A percentile compares a stretch with the other conserved stretches of the same genome.
Evolutionary conservation across 2,113 vertebrate genomes (phyloP).

Genomic region (Clarias macrocephalus): DNA sequence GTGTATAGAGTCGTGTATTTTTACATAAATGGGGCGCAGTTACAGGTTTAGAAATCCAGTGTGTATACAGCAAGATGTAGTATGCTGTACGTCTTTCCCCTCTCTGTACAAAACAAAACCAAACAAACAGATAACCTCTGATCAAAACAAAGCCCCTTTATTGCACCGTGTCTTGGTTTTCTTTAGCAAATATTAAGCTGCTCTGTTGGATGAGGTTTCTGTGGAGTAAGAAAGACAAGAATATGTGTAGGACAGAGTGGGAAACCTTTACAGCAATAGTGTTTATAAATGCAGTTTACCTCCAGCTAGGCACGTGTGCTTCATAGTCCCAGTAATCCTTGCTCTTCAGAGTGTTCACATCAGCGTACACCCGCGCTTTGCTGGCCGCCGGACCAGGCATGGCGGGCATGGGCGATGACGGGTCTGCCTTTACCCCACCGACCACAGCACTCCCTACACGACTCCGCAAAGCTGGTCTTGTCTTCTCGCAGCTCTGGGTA

Average conservation of each 20-base stretch:
- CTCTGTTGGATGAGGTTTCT: background rate
- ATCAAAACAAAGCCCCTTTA: no score
- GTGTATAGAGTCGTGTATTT: no score
- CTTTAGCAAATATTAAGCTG: background rate
- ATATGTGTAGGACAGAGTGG: background rate
- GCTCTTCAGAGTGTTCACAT: slow-evolving; percentile 95
- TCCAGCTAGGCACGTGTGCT: slow-evolving; percentile 92
- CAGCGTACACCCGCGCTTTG: slow-evolving; percentile 94
- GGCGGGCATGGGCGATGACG: slow-evolving; percentile 72
- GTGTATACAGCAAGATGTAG: no score
- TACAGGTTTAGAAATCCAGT: no score
- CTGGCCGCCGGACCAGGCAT: slow-evolving; percentile 94
- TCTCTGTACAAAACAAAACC: no score
- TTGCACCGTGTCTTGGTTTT: no score
- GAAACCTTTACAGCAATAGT: background rate
- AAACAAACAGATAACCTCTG: no score
- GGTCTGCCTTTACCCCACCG: slow-evolving; percentile 62
- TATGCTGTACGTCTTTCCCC: no score
- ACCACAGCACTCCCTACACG: slow-evolving; percentile 58
- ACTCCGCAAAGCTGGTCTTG: slow-evolving; percentile 61
- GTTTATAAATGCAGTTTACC: slow-evolving; percentile 70
- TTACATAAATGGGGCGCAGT: no score
- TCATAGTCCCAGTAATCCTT: slow-evolving; percentile 98
- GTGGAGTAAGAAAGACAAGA: background rate
- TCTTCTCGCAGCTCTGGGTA: slow-evolving; percentile 49